Evolutionary conservation across 2,888 invertebrate species (phyloP).

Genomic region (Leistus spinibarbis): DNA sequence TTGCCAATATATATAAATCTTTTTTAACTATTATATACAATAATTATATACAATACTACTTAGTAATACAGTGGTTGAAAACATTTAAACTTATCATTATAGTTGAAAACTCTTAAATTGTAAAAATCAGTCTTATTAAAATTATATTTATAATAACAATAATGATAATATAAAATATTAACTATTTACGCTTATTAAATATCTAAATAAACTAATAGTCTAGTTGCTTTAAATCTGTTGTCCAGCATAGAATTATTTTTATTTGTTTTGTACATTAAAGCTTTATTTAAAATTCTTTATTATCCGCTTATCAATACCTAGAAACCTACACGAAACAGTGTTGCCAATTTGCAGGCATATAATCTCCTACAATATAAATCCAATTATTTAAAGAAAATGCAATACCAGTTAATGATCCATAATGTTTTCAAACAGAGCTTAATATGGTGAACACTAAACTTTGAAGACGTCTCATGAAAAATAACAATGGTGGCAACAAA

Average conservation of each 20-base stretch:
- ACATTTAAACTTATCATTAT: background rate
- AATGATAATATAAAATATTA: slow-evolving; percentile 25
- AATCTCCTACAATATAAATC: too few relatives aligned
- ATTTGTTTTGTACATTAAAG: too few relatives aligned
- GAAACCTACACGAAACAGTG: too few relatives aligned
- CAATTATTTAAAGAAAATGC: too few relatives aligned
- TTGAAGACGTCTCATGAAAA: too few relatives aligned
- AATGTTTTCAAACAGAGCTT: too few relatives aligned
- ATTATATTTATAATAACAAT: slow-evolving; percentile 32
- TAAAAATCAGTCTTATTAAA: slow-evolving; percentile 37
- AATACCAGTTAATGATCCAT: too few relatives aligned
- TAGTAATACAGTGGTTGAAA: background rate
- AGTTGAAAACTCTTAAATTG: background rate
- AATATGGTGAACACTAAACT: too few relatives aligned
- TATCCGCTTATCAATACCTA: too few relatives aligned
- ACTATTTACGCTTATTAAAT: slow-evolving; percentile 19
- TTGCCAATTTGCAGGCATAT: too few relatives aligned
- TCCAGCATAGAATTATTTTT: slow-evolving; percentile 19
- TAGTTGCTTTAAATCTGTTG: too few relatives aligned
- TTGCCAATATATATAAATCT: background rate
- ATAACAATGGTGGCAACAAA: background rate
- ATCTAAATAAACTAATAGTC: slow-evolving; percentile 15
- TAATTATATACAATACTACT: background rate
- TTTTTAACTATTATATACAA: background rate
- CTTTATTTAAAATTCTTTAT: too few relatives aligned